Percentiles rank a stretch among this genome's conserved stretches.
Conservation (phyloP, 2,888 invertebrate species). For the Pedicia rivosa region DNA sequence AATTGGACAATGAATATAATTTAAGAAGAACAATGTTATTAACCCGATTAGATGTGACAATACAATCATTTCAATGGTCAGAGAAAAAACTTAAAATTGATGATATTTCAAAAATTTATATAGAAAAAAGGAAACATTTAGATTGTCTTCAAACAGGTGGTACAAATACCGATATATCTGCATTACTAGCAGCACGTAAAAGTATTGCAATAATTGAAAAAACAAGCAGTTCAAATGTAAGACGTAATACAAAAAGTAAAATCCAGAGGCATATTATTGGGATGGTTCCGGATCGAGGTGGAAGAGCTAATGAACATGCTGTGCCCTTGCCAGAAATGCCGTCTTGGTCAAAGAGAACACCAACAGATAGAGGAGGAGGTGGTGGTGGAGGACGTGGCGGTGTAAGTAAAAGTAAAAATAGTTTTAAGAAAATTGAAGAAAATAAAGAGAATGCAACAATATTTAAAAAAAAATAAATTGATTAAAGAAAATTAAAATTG, state of each 20-base stretch:
- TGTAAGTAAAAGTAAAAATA: no score
- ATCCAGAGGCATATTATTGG: slow-evolving; percentile 86
- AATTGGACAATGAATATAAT: slow-evolving; percentile 68
- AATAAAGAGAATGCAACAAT: slow-evolving; percentile 19
- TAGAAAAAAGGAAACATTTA: slow-evolving; percentile 31
- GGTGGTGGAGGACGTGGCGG: slow-evolving; percentile 29
- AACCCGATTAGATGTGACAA: slow-evolving; percentile 85
- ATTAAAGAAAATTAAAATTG: not conserved
- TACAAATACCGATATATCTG: slow-evolving; percentile 46
- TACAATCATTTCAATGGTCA: slow-evolving; percentile 95
- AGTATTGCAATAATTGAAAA: slow-evolving; percentile 81
- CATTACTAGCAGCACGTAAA: slow-evolving; percentile 70
- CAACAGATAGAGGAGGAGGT: slow-evolving; percentile 33
- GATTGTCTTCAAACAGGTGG: slow-evolving; percentile 22
- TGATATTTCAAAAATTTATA: slow-evolving; percentile 43
- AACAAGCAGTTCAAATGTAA: slow-evolving; percentile 71
- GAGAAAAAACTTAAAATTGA: slow-evolving; percentile 61
- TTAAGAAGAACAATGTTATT: slow-evolving; percentile 73
- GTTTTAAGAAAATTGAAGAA: no score
- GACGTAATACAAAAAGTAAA: slow-evolving; percentile 68
- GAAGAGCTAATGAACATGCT: slow-evolving; percentile 77
- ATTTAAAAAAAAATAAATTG: not conserved
- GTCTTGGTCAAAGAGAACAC: slow-evolving; percentile 59
- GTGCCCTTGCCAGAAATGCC: slow-evolving; percentile 97
- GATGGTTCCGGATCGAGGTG: slow-evolving; percentile 88